Evolutionary conservation across 2,888 invertebrate species (phyloP), one percentile per base, ranked within the genome.

Genomic region (Microplitis manilae): DNA sequence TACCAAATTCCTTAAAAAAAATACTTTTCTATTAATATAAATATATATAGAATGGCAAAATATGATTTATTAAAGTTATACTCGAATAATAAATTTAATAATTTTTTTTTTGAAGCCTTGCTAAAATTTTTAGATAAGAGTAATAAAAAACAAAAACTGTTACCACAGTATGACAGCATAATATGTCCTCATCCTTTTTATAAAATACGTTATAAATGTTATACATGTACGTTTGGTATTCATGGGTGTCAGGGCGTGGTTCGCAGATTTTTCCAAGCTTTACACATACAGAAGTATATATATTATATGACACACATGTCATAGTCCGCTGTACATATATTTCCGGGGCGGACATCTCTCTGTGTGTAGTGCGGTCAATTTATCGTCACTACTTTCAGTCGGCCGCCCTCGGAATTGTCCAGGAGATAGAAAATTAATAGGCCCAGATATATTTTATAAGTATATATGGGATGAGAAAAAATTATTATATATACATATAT

Each of bases 351-450:
- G 38, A 50, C 59, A 68, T 75, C 38, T 70, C 65, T 17, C 59
- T 65, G 9, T 41, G 50, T 75, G 75, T 69, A 64, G 59, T 68
- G 74, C 50, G 64, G 73, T 75, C 75, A 65, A 75, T 70, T 75
- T 70, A 70, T 75, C 65, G 41, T 65, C 50, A 70, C 64, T 20
- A 59, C 70, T 69, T 30, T 70, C 20, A 59, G 38, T 30, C 38
- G 13, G 59, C 8, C 30, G 30, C n/a, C 38, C 13, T 20, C 60
- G 9, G 8, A 13, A 69, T 69, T 7, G n/a, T 13, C 17, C 20
- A 60, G 30, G 20, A 62, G 67, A 65, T 65, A 38, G 64, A 13
- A 30, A 20, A 64, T 17, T 17, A 64, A 68, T 67, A 68, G 68
- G 41, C 13, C 20, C 15, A 64, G 17, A 64, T 64, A 64, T 20